phyloP scores from a whole-genome alignment of 2,113 vertebrate genomes.

The Salminus brasiliensis region DNA sequence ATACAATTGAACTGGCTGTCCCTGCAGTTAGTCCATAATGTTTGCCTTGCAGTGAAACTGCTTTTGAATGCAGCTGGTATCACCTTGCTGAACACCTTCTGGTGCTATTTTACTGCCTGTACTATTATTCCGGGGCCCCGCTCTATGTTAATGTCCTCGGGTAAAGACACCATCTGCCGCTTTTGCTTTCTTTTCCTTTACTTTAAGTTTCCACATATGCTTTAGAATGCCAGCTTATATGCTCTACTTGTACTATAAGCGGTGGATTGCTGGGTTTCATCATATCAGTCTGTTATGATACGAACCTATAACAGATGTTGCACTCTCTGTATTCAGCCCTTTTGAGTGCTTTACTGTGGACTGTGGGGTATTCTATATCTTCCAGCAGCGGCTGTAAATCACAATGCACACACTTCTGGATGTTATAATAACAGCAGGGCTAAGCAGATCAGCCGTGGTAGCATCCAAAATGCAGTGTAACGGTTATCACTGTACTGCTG shows the following conservation, averaged over 20 bases:
- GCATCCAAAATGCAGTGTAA: background rate
- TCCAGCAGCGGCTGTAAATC: background rate
- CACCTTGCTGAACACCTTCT: background rate
- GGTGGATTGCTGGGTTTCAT: background rate
- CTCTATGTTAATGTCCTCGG: conserved; percentile 34
- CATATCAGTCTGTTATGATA: background rate
- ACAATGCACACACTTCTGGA: background rate
- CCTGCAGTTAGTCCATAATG: background rate
- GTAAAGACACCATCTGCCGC: conserved; percentile 28
- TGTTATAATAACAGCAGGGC: background rate
- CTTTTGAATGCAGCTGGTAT: background rate
- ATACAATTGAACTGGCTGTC: conserved; percentile 8
- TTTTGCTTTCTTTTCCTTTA: background rate
- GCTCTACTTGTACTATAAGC: background rate
- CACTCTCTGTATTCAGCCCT: background rate
- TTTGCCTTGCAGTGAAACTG: conserved; percentile 2
- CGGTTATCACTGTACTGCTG: background rate
- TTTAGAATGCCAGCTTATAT: background rate
- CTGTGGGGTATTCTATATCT: background rate
- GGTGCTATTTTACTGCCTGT: background rate
- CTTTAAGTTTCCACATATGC: background rate
- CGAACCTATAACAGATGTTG: background rate
- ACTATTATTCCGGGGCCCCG: conserved; percentile 28
- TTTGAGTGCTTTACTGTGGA: background rate
- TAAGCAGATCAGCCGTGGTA: background rate